Evolutionary conservation across 2,888 invertebrate species (phyloP), one percentile per base, ranked within the genome.

Genomic region (Mesochorus sp.): DNA sequence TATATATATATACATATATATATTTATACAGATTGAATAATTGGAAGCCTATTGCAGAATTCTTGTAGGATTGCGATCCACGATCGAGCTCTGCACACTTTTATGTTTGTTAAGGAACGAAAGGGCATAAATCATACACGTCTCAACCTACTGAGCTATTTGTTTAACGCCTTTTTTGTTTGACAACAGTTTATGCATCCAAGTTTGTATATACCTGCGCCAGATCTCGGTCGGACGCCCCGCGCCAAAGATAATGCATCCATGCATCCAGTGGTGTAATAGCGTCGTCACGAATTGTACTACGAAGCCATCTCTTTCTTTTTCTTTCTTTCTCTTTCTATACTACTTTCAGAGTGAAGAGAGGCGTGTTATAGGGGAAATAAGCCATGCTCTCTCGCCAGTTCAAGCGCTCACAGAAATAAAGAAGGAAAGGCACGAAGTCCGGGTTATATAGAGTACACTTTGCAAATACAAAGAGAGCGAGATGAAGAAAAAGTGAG

Each of bases 211-310:
- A 31, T 14, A 24, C 31, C 62, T 14, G 39, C 42, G 55, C 28
- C 53, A 59, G 66, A 74, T 71, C 76, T 73, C 79, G 70, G 73
- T 81, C 81, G 71, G 67, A 74, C 72, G 62, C 68, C 44, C 57
- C 55, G 55, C 66, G 67, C 78, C 68, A 2, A 67, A 80, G 81
- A 82, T 82, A 82, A 83, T 83, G 83, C 82, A 83, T 82, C 81
- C 81, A n/a, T n/a, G n/a, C n/a, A 82, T 82, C 76, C 73, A 77
- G 73, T 51, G 74, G 74, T 55, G 37, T 80, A 82, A 83, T 83
- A 80, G 80, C 83, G 68, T 79, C 80, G 83, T 83, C 83, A 83
- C 83, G 83, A 83, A 81, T 28, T 70, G 39, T 73, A 73, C 81
- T 70, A 75, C 80, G 70, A 82, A 81, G 82, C 81, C 81, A 82